Evolutionary conservation across 2,113 vertebrate species (phyloP).

Genomic region (Holacanthus passer): DNA sequence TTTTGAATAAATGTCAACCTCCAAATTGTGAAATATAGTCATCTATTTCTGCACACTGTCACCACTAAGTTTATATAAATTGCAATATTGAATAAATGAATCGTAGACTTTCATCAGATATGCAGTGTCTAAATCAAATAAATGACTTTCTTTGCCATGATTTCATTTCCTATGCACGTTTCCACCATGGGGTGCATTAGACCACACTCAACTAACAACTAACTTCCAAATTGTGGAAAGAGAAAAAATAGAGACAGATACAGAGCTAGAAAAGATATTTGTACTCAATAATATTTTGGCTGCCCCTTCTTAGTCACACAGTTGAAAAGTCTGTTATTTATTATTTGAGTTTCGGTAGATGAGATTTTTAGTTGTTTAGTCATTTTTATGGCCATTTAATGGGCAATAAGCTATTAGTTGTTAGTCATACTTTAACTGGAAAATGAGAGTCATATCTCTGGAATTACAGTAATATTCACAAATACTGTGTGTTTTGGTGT

Average conservation of each 20-base stretch:
- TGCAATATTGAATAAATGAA: background rate
- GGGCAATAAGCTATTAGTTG: background rate
- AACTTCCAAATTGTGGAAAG: background rate
- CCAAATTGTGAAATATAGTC: background rate
- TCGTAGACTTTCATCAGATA: background rate
- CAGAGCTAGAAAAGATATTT: background rate
- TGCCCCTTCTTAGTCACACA: background rate
- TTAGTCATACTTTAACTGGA: constrained; percentile 14
- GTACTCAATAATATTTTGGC: background rate
- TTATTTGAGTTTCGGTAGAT: background rate
- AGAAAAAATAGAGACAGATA: background rate
- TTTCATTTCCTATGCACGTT: background rate
- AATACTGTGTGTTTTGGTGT: background rate
- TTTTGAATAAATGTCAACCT: background rate
- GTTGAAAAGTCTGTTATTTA: background rate
- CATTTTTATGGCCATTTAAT: constrained; percentile 6
- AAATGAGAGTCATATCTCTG: background rate
- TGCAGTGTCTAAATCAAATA: background rate
- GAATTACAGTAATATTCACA: background rate
- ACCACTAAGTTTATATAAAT: background rate
- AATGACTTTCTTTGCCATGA: background rate
- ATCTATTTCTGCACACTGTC: background rate
- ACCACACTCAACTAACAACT: background rate
- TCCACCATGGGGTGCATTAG: background rate
- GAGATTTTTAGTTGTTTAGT: background rate